phyloP scores from a whole-genome alignment of 2,113 vertebrate genomes.

The Sylvia atricapilla region DNA sequence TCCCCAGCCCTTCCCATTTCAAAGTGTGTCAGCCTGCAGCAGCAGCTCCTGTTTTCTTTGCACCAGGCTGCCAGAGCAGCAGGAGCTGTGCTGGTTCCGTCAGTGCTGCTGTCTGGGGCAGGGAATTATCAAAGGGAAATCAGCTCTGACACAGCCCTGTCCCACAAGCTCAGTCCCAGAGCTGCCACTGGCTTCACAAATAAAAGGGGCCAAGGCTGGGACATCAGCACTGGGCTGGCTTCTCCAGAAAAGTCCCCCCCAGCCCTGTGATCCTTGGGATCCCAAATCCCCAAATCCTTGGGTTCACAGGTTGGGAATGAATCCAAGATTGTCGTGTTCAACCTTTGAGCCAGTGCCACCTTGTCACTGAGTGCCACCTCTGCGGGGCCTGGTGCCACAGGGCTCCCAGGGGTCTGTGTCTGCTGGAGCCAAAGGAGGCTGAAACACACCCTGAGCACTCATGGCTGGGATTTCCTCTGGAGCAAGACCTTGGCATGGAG shows the following conservation, averaged over 20 bases:
- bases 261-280: too few species aligned
- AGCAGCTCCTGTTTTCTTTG: not conserved
- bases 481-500: not conserved
- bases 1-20: not conserved
- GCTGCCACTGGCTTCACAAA: not conserved
- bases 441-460: too few species aligned
- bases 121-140: not conserved
- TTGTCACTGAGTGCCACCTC: not conserved
- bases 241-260: not conserved
- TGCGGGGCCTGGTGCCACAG: not conserved
- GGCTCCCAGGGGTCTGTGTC: fast-evolving
- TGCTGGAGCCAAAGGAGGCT: not conserved
- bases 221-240: not conserved
- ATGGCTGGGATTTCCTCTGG: fast-evolving
- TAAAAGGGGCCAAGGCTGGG: not conserved
- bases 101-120: not conserved
- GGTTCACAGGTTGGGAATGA: not conserved
- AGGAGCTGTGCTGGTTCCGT: not conserved
- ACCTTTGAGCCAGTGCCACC: not conserved
- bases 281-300: not conserved
- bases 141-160: not conserved
- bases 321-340: not conserved
- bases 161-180: not conserved
- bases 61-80: not conserved
- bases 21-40: not conserved